These are phyloP conservation scores for Hippopotamus amphibius DNA, from an alignment of 2,113 vertebrate genomes.

Conservation along the genomic window DNA sequence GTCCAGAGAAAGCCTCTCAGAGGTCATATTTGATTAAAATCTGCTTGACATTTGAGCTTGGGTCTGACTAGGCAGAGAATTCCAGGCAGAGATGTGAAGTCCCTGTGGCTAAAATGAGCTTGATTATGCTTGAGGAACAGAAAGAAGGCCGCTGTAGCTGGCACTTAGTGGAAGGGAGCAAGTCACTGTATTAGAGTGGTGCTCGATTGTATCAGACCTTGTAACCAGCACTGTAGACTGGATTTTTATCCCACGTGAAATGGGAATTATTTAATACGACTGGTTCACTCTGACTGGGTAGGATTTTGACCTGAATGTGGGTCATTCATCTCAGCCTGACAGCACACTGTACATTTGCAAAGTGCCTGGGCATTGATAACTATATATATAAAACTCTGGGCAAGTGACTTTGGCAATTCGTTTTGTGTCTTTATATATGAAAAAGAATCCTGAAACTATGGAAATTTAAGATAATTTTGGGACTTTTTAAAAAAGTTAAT, in stretches of 20 bases:
- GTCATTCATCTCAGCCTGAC: neutral
- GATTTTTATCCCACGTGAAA: neutral
- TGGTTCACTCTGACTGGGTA: accelerated
- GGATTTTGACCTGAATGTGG: neutral
- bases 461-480: neutral
- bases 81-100: neutral
- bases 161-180: neutral
- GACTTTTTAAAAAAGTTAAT: neutral
- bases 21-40: neutral
- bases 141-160: neutral
- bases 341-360: neutral
- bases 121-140: neutral
- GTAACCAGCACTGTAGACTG: neutral
- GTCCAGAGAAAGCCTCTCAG: neutral
- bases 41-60: neutral
- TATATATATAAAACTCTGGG: neutral
- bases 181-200: neutral
- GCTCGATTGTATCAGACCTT: neutral
- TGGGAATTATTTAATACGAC: neutral
- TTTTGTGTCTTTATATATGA: neutral
- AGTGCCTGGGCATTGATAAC: neutral
- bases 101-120: neutral
- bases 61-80: neutral
- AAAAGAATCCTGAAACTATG: neutral
- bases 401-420: neutral